Evolutionary conservation across 64 coral and sea anemone genomes (phyloP), one percentile per base, ranked within the genome.

Genomic region (Actinia equina): DNA sequence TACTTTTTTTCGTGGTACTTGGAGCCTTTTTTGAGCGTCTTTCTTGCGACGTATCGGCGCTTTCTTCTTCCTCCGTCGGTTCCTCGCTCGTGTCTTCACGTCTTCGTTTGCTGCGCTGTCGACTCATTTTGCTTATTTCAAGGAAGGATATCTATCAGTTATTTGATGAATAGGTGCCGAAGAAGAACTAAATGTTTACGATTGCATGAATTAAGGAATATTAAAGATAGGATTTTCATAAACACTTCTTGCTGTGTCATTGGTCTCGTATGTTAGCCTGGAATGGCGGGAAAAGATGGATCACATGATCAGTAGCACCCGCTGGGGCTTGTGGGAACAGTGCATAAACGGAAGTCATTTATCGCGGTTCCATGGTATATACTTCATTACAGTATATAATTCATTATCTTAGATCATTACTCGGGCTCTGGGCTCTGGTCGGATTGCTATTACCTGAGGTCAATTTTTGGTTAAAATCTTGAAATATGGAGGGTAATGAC

Each of bases 1-100:
- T 87, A 19, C 83, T 85, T 26, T 59, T 44, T 26, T 58, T 63
- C 17, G 52, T 10, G 5, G 56, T 85, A 63, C 83, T 85, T 42
- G 82, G 17, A 17, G 77, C 77, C 6, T 17, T 37, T 37, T 37
- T 20, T 15, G 9, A 49, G 42, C 45, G n/a, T 69, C 85, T 19
- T 82, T 56, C 23, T 30, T 44, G 80, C 18, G 44, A 51, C 57
- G 78, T 83, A 65, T 83, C 77, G 3, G 80, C 8, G 62, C 78
- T n/a, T 83, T 87, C 85, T 83, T 87, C 56, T 17, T 85, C 83
- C 17, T 61, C 89, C 57, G 84, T 52, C 63, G 43, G 23, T 53
- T 89, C 54, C 71, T 17, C 53, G 58, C 86, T 86, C 53, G 77
- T 41, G 43, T 77, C 85, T 57, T 92, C 27, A 5, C 53, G 79